phyloP scores from a whole-genome alignment of 1,140 invertebrate genomes.

The Cydia splendana region DNA sequence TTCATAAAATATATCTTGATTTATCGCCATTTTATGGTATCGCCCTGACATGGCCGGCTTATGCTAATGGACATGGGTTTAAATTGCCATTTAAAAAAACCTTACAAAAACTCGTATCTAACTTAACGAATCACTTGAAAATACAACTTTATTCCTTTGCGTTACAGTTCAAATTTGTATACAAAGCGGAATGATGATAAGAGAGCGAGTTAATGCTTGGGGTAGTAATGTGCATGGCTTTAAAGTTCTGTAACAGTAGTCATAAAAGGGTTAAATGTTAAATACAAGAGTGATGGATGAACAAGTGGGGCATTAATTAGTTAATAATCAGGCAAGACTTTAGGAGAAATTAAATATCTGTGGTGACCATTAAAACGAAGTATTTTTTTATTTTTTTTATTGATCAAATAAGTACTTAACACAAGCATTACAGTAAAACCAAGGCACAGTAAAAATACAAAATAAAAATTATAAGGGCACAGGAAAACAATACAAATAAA shows the following conservation, averaged over 20 bases:
- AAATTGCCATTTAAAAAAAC: slow-evolving; percentile 4
- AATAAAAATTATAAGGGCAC: too few relatives aligned
- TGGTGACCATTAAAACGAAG: too few relatives aligned
- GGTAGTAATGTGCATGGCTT: not conserved
- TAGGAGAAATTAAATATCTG: too few relatives aligned
- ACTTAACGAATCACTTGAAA: not conserved
- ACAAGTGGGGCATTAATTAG: not conserved
- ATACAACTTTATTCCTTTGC: not conserved
- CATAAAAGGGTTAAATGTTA: not conserved
- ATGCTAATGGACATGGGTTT: slow-evolving; percentile 3
- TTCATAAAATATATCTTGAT: not conserved
- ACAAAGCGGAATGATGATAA: not conserved
- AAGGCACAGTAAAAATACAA: too few relatives aligned
- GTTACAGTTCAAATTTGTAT: not conserved
- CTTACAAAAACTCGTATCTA: not conserved
- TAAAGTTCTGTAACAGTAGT: not conserved
- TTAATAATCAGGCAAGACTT: not conserved
- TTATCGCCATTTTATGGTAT: not conserved
- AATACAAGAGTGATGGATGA: not conserved
- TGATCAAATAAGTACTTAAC: too few relatives aligned
- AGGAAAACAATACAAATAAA: too few relatives aligned
- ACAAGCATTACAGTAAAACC: too few relatives aligned
- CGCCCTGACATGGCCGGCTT: slow-evolving; percentile 1
- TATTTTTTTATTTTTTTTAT: too few relatives aligned
- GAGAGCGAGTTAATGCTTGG: not conserved